These are phyloP conservation scores for Diprion similis DNA, from an alignment of 1,140 invertebrate species.

Conservation along the genomic window DNA sequence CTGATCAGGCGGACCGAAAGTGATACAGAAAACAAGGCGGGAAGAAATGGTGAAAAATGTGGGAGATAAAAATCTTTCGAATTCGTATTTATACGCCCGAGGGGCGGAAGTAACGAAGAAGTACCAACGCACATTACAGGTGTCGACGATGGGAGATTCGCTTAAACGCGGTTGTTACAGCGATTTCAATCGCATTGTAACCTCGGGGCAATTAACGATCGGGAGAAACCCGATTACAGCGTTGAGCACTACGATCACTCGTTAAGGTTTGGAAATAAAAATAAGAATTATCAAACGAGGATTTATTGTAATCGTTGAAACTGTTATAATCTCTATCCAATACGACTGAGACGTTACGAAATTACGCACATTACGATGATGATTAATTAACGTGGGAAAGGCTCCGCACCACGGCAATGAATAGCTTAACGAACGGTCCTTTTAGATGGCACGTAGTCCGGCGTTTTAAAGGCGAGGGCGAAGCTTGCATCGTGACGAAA, in stretches of 20 bases:
- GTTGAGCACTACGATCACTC: too few species aligned
- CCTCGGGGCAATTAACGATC: constrained; percentile 3
- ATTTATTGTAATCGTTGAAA: not conserved
- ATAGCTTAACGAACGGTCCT: not conserved
- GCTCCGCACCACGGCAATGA: not conserved
- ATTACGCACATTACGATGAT: not conserved
- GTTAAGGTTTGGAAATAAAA: not conserved
- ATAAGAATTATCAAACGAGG: not conserved
- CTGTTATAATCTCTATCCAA: not conserved
- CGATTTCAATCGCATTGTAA: not conserved
- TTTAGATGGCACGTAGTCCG: not conserved
- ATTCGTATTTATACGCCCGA: not conserved
- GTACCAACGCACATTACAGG: not conserved
- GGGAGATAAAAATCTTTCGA: not conserved
- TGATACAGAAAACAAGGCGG: not conserved
- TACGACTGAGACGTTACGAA: not conserved
- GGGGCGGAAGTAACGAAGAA: not conserved
- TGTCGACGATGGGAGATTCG: not conserved
- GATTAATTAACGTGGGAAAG: constrained; percentile 1
- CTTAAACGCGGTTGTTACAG: constrained; percentile 7
- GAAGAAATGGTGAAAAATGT: not conserved
- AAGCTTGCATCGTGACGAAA: too few species aligned
- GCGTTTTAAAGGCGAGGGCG: too few species aligned
- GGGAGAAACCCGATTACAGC: not conserved
- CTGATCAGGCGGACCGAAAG: not conserved